Conservation (phyloP, 2,113 vertebrate genomes). For the Gallinago media region DNA sequence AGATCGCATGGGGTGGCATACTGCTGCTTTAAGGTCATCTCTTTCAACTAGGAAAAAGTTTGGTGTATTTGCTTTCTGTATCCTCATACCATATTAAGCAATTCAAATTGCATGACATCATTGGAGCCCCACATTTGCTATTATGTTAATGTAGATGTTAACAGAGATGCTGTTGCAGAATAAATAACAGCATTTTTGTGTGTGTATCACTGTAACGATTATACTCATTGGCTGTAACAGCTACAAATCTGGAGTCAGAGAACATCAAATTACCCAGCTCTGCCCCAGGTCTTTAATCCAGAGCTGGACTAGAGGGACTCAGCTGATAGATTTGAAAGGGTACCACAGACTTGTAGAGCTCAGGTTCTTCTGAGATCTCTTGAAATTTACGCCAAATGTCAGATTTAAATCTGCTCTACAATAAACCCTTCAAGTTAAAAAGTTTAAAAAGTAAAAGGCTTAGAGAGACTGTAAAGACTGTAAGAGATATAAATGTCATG, state of each 20-base stretch:
- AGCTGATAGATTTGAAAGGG: background rate
- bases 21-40: background rate
- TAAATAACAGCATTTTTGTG: background rate
- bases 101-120: background rate
- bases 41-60: background rate
- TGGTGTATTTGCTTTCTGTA: background rate
- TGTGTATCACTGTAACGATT: background rate
- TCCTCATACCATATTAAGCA: background rate
- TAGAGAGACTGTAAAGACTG: background rate
- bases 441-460: slow-evolving; percentile 26
- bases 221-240: background rate
- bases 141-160: background rate
- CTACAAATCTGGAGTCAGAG: background rate
- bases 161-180: background rate
- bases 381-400: slow-evolving; percentile 54
- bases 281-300: background rate
- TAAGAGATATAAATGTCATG: background rate
- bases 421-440: slow-evolving; percentile 14
- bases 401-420: slow-evolving; percentile 36
- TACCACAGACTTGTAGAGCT: background rate
- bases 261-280: background rate
- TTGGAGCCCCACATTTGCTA: background rate
- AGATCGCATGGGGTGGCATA: background rate
- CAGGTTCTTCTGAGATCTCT: background rate
- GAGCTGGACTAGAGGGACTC: background rate